Evolutionary conservation across 2,113 vertebrate species (phyloP), one percentile per base, ranked within the genome.

Genomic region (Planiliza haematocheilus): DNA sequence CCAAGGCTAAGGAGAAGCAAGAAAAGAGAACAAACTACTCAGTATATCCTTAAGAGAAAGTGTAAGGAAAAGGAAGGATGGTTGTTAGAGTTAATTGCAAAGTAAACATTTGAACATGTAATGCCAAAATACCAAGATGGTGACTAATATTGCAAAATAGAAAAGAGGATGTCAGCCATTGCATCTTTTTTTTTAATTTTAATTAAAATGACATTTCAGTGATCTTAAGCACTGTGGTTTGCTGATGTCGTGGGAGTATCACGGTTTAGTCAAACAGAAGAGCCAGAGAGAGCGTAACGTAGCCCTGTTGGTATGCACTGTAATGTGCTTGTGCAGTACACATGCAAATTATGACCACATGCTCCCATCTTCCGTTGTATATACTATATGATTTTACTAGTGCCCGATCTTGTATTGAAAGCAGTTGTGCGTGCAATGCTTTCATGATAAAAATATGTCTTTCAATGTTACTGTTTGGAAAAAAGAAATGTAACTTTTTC

Each of bases 341-440:
- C 77, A 75, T 56, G 30, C 17, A 55, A 77, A 87, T 69, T 11
- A 73, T 8, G 45, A 81, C 50, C 81, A 74, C 64, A 86, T 86
- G 77, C 45, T 69, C 37, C n/a, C 20, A 70, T 39, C 76, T 50
- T 70, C 21, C 1, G 1, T 67, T 80, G 68, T 82, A 14, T 69
- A 80, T 37, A 39, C 64, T 80, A 46, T 52, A 49, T 51, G 34
- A 51, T 63, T 77, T 57, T 37, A 59, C 55, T 70, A 64, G 52
- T 20, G 14, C 13, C 20, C 6, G 10, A 2, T 50, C 49, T 51
- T 50, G 63, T 41, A 82, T 81, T 56, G 11, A 52, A 70, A 62
- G 57, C 79, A 21, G 61, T 52, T 71, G 69, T 55, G 41, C 51
- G 50, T 60, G 8, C 55, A 38, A 4, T 42, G 59, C 51, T 62